phyloP scores from a whole-genome alignment of 2,888 invertebrate genomes.

The Aphodius granarius region DNA sequence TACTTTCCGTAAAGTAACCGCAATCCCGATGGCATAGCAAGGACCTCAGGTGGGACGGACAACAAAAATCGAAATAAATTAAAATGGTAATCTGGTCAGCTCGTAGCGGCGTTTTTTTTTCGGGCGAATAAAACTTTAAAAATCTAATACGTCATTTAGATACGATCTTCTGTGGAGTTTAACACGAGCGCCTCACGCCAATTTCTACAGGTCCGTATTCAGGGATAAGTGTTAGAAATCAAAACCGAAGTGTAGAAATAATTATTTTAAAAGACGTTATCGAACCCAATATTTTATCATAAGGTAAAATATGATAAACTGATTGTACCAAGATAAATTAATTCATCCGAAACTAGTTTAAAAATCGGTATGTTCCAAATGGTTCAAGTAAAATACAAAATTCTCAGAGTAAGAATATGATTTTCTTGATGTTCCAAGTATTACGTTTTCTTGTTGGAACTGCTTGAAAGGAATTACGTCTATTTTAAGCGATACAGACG shows the following conservation, averaged over 20 bases:
- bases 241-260: background rate
- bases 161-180: conserved; percentile 43
- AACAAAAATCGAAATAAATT: conserved; percentile 52
- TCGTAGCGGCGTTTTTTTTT: conserved; percentile 51
- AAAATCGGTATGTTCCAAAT: no score
- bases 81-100: conserved; percentile 49
- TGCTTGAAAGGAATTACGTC: no score
- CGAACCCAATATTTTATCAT: no score
- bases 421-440: no score
- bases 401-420: no score
- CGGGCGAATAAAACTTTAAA: conserved; percentile 51
- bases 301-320: no score
- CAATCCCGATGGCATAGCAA: background rate
- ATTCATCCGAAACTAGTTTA: no score
- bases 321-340: no score
- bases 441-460: no score
- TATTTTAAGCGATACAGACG: no score
- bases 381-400: no score
- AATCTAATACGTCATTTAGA: conserved; percentile 54
- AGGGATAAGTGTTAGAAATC: background rate
- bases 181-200: conserved; percentile 43
- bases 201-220: background rate
- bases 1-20: conserved; percentile 40
- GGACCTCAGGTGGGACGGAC: conserved; percentile 14
- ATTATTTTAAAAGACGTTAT: no score